A percentile compares a stretch with the other conserved stretches of the same genome.
phyloP scores from a whole-genome alignment of 37 sponge, comb jelly and placozoan genomes.

The Agelas oroides region DNA sequence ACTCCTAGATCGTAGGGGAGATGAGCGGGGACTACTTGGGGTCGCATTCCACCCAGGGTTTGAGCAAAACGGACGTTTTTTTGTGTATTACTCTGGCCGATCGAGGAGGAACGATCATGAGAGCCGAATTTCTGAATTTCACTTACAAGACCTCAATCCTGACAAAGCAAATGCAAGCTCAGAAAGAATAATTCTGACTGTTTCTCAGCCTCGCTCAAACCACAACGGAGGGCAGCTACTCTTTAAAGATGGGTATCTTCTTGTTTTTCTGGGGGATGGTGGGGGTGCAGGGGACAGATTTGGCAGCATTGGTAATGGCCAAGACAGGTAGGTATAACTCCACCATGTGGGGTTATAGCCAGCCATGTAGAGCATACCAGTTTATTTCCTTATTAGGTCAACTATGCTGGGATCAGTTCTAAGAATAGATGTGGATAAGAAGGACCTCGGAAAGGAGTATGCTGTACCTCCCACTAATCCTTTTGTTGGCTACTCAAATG shows the following conservation, averaged over 20 bases:
- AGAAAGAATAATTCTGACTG: slow-evolving; percentile 55
- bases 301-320: slow-evolving; percentile 47
- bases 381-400: background rate
- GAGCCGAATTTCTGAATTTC: slow-evolving; percentile 58
- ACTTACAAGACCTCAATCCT: background rate
- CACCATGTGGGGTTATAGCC: slow-evolving; percentile 24
- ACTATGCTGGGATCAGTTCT: slow-evolving; percentile 32
- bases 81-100: slow-evolving; percentile 66
- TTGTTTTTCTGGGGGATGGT: slow-evolving; percentile 81
- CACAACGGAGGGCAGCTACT: slow-evolving; percentile 87
- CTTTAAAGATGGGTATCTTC: slow-evolving; percentile 72
- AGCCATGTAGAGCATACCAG: background rate
- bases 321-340: slow-evolving; percentile 23
- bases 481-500: slow-evolving; percentile 45
- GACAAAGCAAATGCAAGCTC: slow-evolving; percentile 17
- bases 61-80: slow-evolving; percentile 60
- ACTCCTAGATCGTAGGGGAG: slow-evolving; percentile 35
- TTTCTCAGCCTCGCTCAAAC: slow-evolving; percentile 66
- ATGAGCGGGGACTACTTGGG: slow-evolving; percentile 83
- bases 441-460: slow-evolving; percentile 34
- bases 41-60: slow-evolving; percentile 81
- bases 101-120: background rate
- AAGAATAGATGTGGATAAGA: slow-evolving; percentile 28
- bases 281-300: slow-evolving; percentile 71
- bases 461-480: slow-evolving; percentile 79